phyloP scores from a whole-genome alignment of 2,113 vertebrate genomes.

The Oxyura jamaicensis region DNA sequence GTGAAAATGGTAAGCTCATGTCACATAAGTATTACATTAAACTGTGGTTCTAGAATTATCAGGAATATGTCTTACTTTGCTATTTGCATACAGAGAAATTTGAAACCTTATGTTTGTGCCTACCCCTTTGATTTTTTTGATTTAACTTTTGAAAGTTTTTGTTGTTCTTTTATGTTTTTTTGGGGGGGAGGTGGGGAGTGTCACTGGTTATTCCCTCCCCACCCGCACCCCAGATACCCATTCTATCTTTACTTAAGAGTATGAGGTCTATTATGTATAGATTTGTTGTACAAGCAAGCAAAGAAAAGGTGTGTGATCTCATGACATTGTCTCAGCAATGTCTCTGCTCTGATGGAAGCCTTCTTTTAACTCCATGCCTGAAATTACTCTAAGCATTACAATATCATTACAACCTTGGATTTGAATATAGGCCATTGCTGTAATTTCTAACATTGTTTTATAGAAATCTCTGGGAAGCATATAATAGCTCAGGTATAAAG shows the following conservation, averaged over 20 bases:
- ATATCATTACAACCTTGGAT: neutral
- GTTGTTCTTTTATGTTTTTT: neutral
- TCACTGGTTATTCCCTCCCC: neutral
- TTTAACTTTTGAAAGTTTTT: neutral
- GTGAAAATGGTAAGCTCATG: neutral
- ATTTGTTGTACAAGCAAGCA: neutral
- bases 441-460: neutral
- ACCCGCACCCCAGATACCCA: neutral
- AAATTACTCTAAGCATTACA: neutral
- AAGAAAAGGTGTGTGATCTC: neutral
- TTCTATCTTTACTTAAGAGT: fast-evolving
- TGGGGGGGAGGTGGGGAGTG: neutral
- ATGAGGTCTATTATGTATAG: neutral
- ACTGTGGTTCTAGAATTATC: neutral
- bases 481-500: neutral
- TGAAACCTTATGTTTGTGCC: neutral
- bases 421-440: neutral
- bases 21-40: neutral
- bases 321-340: neutral
- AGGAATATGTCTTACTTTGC: neutral
- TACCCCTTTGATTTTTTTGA: neutral
- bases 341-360: neutral
- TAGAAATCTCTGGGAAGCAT: neutral
- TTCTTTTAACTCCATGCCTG: neutral
- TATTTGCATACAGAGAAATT: neutral